These are phyloP conservation scores for Mus minutoides DNA, from an alignment of 2,797 vertebrate species.

Conservation along the genomic window DNA sequence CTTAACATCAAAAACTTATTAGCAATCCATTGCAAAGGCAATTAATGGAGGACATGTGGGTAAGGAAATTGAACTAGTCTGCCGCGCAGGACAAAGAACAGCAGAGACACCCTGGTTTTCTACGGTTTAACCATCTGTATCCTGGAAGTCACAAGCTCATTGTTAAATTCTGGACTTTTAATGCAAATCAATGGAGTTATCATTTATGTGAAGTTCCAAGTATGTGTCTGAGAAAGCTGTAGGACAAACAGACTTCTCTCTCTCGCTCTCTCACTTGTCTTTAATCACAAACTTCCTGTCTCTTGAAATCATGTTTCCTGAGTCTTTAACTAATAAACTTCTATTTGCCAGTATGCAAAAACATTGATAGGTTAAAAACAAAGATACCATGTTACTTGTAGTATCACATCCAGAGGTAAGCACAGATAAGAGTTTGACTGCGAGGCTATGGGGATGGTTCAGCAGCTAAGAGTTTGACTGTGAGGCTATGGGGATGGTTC, in stretches of 20 bases:
- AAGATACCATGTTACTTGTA: not conserved
- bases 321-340: not conserved
- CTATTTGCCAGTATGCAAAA: not conserved
- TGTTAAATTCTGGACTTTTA: constrained; percentile 27
- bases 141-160: constrained; percentile 64
- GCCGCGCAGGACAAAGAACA: constrained; percentile 57
- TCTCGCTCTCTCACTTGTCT: not conserved
- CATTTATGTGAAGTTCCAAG: not conserved
- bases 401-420: not conserved
- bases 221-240: not conserved
- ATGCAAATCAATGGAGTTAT: not conserved
- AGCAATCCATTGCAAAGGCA: constrained; percentile 80
- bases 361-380: not conserved
- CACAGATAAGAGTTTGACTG: not conserved
- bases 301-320: not conserved
- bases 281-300: not conserved
- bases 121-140: constrained; percentile 67
- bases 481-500: not conserved
- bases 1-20: constrained; percentile 83
- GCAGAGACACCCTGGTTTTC: constrained; percentile 58
- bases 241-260: not conserved
- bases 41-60: constrained; percentile 77
- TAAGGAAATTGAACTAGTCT: constrained; percentile 75
- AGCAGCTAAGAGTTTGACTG: too few relatives aligned
- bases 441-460: too few relatives aligned